Percentiles rank a stretch among this genome's conserved stretches.
Evolutionary conservation across 2,797 vertebrate genomes (phyloP).

Genomic region (Acanthornis magna): DNA sequence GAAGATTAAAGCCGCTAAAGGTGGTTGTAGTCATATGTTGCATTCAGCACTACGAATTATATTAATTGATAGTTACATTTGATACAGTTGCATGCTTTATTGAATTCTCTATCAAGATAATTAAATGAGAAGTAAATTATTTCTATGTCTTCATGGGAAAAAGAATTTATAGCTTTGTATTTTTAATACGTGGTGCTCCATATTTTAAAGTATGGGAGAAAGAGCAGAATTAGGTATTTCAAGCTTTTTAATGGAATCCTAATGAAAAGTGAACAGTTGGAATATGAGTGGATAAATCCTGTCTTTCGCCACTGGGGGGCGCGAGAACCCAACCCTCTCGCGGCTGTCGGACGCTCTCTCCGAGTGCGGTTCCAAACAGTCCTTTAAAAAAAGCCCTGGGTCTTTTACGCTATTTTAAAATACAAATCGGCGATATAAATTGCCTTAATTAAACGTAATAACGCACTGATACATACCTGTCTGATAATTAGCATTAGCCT

Average conservation of each 20-base stretch:
- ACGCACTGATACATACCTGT: background rate
- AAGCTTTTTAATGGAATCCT: background rate
- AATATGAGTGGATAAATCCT: background rate
- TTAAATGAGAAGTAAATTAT: background rate
- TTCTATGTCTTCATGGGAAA: background rate
- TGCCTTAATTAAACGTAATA: background rate
- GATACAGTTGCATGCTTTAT: background rate
- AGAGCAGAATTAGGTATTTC: background rate
- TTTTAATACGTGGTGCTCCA: background rate
- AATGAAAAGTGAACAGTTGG: accelerated
- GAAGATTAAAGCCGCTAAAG: background rate
- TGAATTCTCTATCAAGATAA: background rate
- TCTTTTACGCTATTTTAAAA: background rate
- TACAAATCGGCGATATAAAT: background rate
- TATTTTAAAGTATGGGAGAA: background rate
- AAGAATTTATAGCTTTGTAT: background rate
- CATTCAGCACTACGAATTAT: background rate
- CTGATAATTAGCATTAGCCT: background rate
- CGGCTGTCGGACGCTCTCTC: accelerated
- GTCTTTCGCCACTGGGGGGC: constrained; percentile 38
- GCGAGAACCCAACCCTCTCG: background rate
- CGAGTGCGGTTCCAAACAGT: background rate
- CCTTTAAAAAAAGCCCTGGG: accelerated
- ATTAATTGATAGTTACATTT: background rate
- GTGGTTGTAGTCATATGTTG: background rate